These are phyloP conservation scores for Bergia sp. DNA, from an alignment of 92 coral and sea anemone genomes.

Conservation along the genomic window DNA sequence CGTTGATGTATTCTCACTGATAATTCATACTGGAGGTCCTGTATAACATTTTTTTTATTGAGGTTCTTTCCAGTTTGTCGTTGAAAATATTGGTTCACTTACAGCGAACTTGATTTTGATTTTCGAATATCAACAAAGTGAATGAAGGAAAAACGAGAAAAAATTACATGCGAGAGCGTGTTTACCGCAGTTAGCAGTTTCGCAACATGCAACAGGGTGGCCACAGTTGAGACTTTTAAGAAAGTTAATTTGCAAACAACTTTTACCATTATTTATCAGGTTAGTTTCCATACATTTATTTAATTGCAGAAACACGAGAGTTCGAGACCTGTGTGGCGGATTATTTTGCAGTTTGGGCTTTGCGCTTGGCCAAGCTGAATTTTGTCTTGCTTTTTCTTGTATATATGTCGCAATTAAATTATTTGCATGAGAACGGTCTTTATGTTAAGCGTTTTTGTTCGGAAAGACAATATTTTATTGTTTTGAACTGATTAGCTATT, in stretches of 20 bases:
- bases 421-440: slow-evolving; percentile 16
- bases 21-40: background rate
- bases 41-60: no score
- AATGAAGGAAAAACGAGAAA: no score
- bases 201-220: background rate
- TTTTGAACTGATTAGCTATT: background rate
- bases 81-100: no score
- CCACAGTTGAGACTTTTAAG: background rate
- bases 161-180: background rate
- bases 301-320: no score
- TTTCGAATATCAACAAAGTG: no score
- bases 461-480: slow-evolving; percentile 28
- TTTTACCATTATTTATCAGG: background rate
- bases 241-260: background rate
- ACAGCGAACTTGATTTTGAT: no score
- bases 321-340: background rate
- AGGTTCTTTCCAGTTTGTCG: no score
- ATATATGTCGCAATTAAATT: background rate
- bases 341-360: no score
- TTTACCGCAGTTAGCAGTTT: background rate
- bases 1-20: no score
- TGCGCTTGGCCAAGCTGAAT: background rate
- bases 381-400: background rate
- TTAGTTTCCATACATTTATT: background rate
- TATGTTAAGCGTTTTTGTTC: background rate